Conservation (phyloP, 2,888 invertebrate species). For the Xiphydria camelus region DNA sequence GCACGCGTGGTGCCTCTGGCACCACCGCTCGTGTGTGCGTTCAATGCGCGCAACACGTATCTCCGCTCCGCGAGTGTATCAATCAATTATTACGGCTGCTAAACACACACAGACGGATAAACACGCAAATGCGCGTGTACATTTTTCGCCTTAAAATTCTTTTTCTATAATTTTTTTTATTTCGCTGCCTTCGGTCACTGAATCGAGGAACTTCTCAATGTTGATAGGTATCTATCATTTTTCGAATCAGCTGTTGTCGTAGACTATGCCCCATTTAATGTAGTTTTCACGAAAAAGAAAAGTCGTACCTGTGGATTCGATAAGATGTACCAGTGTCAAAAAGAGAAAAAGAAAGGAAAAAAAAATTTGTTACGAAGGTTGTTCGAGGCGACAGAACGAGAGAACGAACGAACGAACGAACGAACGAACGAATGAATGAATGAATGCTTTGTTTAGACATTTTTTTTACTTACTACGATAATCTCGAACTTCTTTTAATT, state of each 20-base stretch:
- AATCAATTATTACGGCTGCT: slow-evolving; percentile 13
- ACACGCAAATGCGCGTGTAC: background rate
- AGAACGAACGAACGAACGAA: slow-evolving; percentile 14
- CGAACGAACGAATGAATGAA: slow-evolving; percentile 23
- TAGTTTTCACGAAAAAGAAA: slow-evolving; percentile 12
- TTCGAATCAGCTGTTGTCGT: slow-evolving; percentile 9
- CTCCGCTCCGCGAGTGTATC: background rate
- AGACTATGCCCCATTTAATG: slow-evolving; percentile 12
- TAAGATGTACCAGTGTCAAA: slow-evolving; percentile 16
- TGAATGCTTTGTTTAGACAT: slow-evolving; percentile 17
- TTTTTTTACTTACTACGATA: slow-evolving; percentile 14
- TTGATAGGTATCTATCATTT: background rate
- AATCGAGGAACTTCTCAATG: slow-evolving; percentile 4
- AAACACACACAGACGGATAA: no score
- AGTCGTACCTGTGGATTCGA: slow-evolving; percentile 19
- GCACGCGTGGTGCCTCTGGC: no score
- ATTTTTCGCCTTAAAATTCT: slow-evolving; percentile 5
- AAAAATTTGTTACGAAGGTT: no score
- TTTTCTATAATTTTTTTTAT: background rate
- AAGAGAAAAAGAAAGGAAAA: background rate
- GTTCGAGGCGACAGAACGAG: slow-evolving; percentile 11
- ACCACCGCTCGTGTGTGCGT: background rate
- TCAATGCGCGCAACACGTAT: background rate
- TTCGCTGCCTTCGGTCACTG: slow-evolving; percentile 2
- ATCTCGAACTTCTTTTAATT: slow-evolving; percentile 19